Conservation (phyloP, 2,797 vertebrate genomes). For the Scarus forsteni region DNA sequence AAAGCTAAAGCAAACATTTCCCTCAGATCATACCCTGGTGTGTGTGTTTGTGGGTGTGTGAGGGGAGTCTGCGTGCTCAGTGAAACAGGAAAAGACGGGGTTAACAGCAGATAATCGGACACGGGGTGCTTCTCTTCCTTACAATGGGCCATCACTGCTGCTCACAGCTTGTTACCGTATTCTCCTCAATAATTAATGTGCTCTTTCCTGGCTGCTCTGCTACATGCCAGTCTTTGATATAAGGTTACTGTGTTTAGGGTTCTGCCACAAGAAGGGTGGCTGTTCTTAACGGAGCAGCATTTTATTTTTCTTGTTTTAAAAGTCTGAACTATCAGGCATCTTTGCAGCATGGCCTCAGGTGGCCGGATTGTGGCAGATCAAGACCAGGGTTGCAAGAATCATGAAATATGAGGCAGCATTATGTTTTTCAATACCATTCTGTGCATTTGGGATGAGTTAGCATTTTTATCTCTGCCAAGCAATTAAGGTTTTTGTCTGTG, state of each 20-base stretch:
- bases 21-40: constrained; percentile 16
- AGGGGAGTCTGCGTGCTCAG: constrained; percentile 23
- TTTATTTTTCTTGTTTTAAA: constrained; percentile 83
- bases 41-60: not conserved
- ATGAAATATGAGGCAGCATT: no score
- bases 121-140: constrained; percentile 73
- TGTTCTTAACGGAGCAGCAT: constrained; percentile 59
- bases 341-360: constrained; percentile 42
- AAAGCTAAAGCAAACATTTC: constrained; percentile 43
- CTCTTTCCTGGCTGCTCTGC: constrained; percentile 78
- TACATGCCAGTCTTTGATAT: constrained; percentile 84
- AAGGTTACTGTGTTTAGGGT: constrained; percentile 82
- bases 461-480: no score
- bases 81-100: constrained; percentile 43
- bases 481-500: no score
- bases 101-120: constrained; percentile 82
- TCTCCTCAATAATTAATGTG: constrained; percentile 85
- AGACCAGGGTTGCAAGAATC: constrained; percentile 45
- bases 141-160: constrained; percentile 71
- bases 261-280: constrained; percentile 72
- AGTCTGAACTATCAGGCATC: constrained; percentile 29
- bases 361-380: constrained; percentile 32
- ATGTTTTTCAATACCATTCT: no score
- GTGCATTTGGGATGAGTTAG: no score
- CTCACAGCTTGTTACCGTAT: constrained; percentile 83